A percentile compares a stretch with the other conserved stretches of the same genome.
Evolutionary conservation across 2,113 vertebrate species (phyloP).

Genomic region (Campylomormyrus numenius): DNA sequence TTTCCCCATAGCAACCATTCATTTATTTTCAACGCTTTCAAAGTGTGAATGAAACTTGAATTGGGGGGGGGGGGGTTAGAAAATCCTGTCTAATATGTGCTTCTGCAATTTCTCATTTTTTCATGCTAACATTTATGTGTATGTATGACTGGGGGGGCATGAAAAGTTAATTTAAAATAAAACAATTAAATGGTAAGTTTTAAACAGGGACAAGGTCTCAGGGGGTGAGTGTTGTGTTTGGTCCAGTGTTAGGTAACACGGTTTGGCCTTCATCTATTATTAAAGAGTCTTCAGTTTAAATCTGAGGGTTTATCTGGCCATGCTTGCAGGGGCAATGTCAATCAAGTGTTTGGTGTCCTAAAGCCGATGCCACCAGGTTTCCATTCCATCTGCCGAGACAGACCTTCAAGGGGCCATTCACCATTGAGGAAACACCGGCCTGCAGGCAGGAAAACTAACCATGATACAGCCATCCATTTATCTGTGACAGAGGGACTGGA

Average conservation of each 20-base stretch:
- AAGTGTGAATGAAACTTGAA: neutral
- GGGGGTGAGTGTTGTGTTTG: neutral
- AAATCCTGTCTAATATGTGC: neutral
- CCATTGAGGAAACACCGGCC: neutral
- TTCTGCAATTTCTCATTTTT: neutral
- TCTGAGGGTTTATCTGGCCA: neutral
- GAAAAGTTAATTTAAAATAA: neutral
- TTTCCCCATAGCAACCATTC: neutral
- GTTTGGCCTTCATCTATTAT: constrained; percentile 2
- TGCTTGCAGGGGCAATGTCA: neutral
- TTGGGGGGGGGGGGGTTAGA: neutral
- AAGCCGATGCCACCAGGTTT: neutral
- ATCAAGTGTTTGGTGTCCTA: neutral
- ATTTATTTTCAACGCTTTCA: neutral
- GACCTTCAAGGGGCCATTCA: neutral
- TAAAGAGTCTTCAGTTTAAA: neutral
- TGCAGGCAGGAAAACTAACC: neutral
- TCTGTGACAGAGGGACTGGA: neutral
- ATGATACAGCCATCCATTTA: neutral
- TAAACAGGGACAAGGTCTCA: neutral
- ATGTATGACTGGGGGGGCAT: neutral
- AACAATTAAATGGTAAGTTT: neutral
- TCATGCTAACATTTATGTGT: neutral
- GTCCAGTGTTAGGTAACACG: neutral
- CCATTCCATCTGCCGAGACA: neutral